phyloP scores from a whole-genome alignment of 2,888 invertebrate species.

The Rhagonycha lutea region DNA sequence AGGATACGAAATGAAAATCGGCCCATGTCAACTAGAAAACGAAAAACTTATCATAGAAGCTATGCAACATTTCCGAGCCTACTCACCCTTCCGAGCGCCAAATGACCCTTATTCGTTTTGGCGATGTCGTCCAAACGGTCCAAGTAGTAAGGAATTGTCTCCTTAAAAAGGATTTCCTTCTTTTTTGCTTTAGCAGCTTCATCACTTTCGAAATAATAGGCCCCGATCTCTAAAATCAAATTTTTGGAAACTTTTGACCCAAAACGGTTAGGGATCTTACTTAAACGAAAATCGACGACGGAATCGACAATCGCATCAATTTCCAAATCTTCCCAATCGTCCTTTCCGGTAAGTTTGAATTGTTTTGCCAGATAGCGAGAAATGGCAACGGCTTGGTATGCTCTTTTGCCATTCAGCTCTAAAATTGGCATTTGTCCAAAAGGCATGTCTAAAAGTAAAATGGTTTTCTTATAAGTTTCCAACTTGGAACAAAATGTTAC shows the following conservation, averaged over 20 bases:
- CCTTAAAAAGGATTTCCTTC: slow-evolving; percentile 55
- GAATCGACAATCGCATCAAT: slow-evolving; percentile 68
- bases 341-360: slow-evolving; percentile 61
- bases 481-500: slow-evolving; percentile 33
- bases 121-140: slow-evolving; percentile 61
- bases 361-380: slow-evolving; percentile 66
- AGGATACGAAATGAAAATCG: slow-evolving; percentile 63
- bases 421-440: slow-evolving; percentile 68
- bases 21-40: slow-evolving; percentile 65
- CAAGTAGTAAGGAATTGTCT: slow-evolving; percentile 61
- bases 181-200: slow-evolving; percentile 57
- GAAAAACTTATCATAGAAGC: background rate
- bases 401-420: slow-evolving; percentile 65
- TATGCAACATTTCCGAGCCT: too few relatives aligned
- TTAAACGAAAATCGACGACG: slow-evolving; percentile 62
- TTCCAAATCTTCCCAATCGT: slow-evolving; percentile 62
- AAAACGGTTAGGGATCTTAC: slow-evolving; percentile 52
- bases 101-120: slow-evolving; percentile 63
- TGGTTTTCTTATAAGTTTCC: background rate
- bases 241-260: background rate
- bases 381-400: slow-evolving; percentile 65
- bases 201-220: slow-evolving; percentile 60
- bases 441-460: slow-evolving; percentile 59
- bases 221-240: slow-evolving; percentile 54
- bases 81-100: slow-evolving; percentile 49